Conservation (phyloP, 2,797 vertebrate genomes). For the Lates japonicus region DNA sequence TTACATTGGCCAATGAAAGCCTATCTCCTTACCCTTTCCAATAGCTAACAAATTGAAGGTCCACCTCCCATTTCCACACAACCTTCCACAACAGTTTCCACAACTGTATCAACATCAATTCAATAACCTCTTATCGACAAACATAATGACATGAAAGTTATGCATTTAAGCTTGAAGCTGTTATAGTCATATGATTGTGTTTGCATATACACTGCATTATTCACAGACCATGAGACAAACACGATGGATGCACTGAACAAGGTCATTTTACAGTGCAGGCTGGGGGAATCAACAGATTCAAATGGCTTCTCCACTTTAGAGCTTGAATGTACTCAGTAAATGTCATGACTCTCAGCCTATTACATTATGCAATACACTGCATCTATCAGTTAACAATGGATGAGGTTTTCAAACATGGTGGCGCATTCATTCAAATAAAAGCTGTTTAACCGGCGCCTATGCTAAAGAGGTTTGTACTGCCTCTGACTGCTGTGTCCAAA, state of each 20-base stretch:
- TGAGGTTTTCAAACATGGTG: slow-evolving; percentile 38
- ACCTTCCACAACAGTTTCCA: background rate
- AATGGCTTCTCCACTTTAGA: slow-evolving; percentile 46
- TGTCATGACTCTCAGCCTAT: slow-evolving; percentile 60
- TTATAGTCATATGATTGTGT: slow-evolving; percentile 1
- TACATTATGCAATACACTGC: slow-evolving; percentile 62
- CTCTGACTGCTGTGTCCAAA: background rate
- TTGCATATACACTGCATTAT: slow-evolving; percentile 41
- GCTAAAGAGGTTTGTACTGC: slow-evolving; percentile 3
- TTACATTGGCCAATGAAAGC: background rate
- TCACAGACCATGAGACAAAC: slow-evolving; percentile 36
- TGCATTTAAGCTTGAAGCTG: slow-evolving; percentile 5
- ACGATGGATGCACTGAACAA: slow-evolving; percentile 45
- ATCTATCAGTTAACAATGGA: slow-evolving; percentile 61
- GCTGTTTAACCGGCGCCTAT: slow-evolving; percentile 19
- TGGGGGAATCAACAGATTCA: slow-evolving; percentile 37
- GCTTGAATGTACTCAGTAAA: slow-evolving; percentile 60
- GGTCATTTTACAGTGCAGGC: slow-evolving; percentile 30
- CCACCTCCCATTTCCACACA: background rate
- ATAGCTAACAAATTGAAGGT: background rate
- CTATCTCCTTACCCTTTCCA: background rate
- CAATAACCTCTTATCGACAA: slow-evolving; percentile 1
- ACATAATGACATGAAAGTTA: slow-evolving; percentile 1
- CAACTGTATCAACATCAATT: background rate
- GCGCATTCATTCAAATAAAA: slow-evolving; percentile 43